Evolutionary conservation across 2,797 vertebrate genomes (phyloP), one percentile per base, ranked within the genome.

Genomic region (Paratrypauchen microcephalus): DNA sequence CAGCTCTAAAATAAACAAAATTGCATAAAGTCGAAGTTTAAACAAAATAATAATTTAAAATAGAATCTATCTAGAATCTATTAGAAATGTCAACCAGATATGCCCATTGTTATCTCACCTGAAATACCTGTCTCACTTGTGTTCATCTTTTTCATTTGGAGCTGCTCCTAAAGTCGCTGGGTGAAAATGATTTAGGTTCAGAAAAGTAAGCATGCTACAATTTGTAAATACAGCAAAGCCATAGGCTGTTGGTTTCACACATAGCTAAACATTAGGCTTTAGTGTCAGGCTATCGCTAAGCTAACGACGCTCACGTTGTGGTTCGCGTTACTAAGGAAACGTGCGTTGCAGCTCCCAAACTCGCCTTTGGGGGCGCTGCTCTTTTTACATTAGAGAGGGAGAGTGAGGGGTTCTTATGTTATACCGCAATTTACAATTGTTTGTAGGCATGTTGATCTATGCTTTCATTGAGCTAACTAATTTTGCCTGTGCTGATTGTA

Each of bases 291-390:
- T 41, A 24, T 13, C 2, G n/a, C 19, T 63, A 24, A 4, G 48
- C 18, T 55, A 30, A 30, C 32, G 24, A 18, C 65, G 24, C 67
- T 11, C 19, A 2, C 8, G 28, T 19, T 8, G 12, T 12, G 28
- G 2, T 60, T n/a, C 16, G 11, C 7, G 87, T 90, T 70, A 61
- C 91, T 82, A 81, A 72, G 79, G 86, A 75, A 86, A 92, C 90
- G 41, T 65, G 32, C 76, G 1, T 39, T 39, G 39, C 12, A 45
- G 23, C 5, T 45, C 4, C 24, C 57, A 32, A 59, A 30, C 28
- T 2, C 9, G 30, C 30, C 30, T n/a, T 58, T 18, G 56, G 56
- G 56, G 56, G 56, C 56, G 26, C 13, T 58, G 55, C 9, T 41
- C 36, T 54, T 54, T 54, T 9, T 54, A 12, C 21, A 23, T 4